Conservation (phyloP, 2,888 invertebrate genomes). For the Dryococelus australis region DNA sequence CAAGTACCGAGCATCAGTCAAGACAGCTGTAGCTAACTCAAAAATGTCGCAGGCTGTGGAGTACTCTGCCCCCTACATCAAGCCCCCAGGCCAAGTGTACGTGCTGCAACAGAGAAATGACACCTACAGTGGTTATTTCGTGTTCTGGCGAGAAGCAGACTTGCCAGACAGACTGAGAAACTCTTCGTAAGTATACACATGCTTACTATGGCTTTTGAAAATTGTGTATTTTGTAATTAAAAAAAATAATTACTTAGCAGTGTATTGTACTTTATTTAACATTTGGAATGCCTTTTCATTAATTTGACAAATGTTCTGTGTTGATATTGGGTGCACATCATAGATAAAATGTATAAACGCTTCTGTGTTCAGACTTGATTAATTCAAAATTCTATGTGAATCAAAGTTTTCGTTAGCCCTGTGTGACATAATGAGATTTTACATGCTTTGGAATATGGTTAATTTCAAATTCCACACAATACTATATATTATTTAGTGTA, state of each 20-base stretch:
- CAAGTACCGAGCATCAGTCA: conserved; percentile 62
- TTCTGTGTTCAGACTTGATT: no score
- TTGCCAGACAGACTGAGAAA: conserved; percentile 36
- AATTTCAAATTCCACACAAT: no score
- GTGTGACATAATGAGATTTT: no score
- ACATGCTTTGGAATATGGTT: no score
- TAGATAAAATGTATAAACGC: no score
- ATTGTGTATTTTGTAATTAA: neutral
- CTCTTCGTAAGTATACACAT: neutral
- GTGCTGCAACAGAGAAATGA: conserved; percentile 68
- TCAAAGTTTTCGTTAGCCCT: no score
- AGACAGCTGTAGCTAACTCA: conserved; percentile 60
- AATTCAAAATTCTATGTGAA: no score
- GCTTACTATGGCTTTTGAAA: neutral
- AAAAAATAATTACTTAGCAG: conserved; percentile 21
- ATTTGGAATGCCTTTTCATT: no score
- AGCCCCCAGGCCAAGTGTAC: conserved; percentile 70
- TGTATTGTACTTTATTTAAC: no score
- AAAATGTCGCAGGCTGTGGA: conserved; percentile 61
- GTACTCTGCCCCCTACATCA: conserved; percentile 65
- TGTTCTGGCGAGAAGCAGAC: conserved; percentile 70
- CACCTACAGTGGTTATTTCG: conserved; percentile 61
- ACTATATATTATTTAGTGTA: no score
- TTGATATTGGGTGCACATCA: no score
- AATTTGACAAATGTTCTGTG: no score